These are phyloP conservation scores for Drosophila arawakana DNA, from an alignment of 1,140 invertebrate species.

Conservation along the genomic window DNA sequence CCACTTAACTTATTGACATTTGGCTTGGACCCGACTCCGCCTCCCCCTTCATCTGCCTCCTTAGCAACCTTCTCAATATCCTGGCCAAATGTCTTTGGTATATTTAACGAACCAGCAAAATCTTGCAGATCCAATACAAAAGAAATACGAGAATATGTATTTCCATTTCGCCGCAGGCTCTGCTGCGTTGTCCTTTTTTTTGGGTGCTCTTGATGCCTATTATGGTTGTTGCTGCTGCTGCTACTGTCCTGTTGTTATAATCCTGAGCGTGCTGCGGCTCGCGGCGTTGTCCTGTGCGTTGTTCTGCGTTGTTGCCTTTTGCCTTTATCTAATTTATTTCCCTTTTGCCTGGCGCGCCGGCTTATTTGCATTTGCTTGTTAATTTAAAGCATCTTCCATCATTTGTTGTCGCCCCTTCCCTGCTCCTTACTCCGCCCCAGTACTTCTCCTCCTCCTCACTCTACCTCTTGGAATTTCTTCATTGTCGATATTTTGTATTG, in stretches of 20 bases:
- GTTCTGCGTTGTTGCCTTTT: constrained; percentile 63
- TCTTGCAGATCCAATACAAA: constrained; percentile 67
- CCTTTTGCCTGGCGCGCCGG: constrained; percentile 45
- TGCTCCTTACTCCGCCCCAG: not conserved
- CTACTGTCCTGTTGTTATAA: constrained; percentile 48
- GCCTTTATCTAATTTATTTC: constrained; percentile 81
- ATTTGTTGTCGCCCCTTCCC: constrained; percentile 60
- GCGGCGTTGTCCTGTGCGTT: constrained; percentile 51
- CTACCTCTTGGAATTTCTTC: constrained; percentile 34
- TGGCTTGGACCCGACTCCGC: constrained; percentile 32
- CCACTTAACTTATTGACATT: constrained; percentile 81
- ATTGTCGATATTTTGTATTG: constrained; percentile 61
- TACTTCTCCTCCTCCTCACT: not conserved
- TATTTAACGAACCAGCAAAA: constrained; percentile 64
- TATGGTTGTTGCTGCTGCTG: constrained; percentile 26
- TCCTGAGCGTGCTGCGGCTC: constrained; percentile 49
- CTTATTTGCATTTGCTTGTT: constrained; percentile 77
- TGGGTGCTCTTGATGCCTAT: constrained; percentile 6
- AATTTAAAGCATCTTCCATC: constrained; percentile 82
- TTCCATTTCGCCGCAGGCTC: constrained; percentile 43
- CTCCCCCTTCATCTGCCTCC: not conserved
- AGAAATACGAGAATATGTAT: constrained; percentile 47
- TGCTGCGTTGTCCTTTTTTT: constrained; percentile 42
- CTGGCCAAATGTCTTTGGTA: constrained; percentile 33
- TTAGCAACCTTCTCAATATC: not conserved